Evolutionary conservation across 2,888 invertebrate genomes (phyloP).

Genomic region (Norana najaformis): DNA sequence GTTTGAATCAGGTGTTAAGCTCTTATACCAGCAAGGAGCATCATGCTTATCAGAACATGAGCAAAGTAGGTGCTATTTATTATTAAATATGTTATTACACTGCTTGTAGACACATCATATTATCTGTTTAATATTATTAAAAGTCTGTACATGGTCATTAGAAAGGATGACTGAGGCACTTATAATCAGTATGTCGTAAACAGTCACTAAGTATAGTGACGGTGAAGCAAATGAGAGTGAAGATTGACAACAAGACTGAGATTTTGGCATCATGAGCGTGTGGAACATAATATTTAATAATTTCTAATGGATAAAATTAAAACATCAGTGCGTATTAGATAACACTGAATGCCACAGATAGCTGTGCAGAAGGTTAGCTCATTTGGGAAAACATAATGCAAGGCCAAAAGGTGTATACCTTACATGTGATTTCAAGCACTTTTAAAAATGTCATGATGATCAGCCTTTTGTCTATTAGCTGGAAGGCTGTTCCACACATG

Average conservation of each 20-base stretch:
- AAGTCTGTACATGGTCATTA: too few species aligned
- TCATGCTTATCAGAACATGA: background rate
- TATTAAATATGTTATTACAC: background rate
- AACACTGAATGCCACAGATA: too few species aligned
- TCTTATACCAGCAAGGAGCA: background rate
- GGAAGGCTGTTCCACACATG: background rate
- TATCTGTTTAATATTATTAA: background rate
- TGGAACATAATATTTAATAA: too few species aligned
- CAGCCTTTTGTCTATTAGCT: background rate
- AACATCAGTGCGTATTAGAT: too few species aligned
- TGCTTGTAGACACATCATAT: background rate
- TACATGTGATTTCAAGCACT: background rate
- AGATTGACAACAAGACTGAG: background rate
- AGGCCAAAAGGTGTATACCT: too few species aligned
- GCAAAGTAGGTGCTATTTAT: background rate
- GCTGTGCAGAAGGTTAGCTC: too few species aligned
- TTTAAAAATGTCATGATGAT: background rate
- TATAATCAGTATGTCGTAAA: background rate
- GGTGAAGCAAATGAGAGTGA: background rate
- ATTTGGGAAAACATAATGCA: too few species aligned
- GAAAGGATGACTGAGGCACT: too few species aligned
- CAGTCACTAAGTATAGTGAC: background rate
- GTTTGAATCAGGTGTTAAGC: background rate
- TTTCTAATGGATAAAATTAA: too few species aligned
- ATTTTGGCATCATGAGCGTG: background rate